Conservation (phyloP, 2,113 vertebrate species). For the Corythornis madagascariensis region DNA sequence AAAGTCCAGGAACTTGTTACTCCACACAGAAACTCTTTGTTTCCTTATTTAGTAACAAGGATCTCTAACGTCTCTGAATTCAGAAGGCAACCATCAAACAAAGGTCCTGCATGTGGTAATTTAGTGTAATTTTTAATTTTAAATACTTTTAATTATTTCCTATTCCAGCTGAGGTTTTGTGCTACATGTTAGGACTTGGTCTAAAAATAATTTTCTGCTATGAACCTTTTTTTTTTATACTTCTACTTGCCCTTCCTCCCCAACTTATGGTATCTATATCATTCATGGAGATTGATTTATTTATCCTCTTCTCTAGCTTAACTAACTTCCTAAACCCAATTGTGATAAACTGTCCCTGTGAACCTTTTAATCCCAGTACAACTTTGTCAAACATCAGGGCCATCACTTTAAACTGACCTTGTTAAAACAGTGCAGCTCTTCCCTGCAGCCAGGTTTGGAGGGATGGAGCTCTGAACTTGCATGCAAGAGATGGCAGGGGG, state of each 20-base stretch:
- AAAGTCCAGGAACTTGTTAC: conserved; percentile 32
- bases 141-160: not conserved
- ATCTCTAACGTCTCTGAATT: not conserved
- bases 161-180: not conserved
- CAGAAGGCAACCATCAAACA: not conserved
- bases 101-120: not conserved
- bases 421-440: not conserved
- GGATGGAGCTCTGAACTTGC: not conserved
- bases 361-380: not conserved
- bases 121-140: no score
- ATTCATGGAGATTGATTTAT: not conserved
- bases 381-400: not conserved
- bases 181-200: not conserved
- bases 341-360: not conserved
- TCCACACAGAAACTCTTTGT: not conserved
- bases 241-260: not conserved
- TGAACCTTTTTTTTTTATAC: not conserved
- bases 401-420: not conserved
- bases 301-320: not conserved
- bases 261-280: not conserved
- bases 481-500: fast-evolving
- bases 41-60: not conserved
- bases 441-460: fast-evolving
- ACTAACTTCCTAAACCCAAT: not conserved
- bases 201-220: not conserved